These are phyloP conservation scores for Eristalis tenax DNA, from an alignment of 2,888 invertebrate genomes.

Conservation along the genomic window DNA sequence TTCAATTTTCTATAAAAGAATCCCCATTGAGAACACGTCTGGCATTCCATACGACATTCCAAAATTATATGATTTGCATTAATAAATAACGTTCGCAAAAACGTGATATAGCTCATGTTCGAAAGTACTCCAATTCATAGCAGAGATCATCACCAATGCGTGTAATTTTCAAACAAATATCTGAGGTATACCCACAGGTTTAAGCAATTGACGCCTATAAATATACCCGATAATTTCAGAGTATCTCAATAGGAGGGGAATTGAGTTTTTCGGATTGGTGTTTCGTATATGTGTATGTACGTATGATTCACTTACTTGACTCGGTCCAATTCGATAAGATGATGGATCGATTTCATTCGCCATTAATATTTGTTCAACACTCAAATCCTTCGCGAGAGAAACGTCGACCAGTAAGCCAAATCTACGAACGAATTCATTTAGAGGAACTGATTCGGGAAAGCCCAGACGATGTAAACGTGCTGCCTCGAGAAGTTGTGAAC, in stretches of 20 bases:
- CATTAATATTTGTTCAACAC: constrained; percentile 92
- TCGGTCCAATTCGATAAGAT: constrained; percentile 93
- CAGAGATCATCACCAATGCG: background rate
- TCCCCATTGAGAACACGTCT: background rate
- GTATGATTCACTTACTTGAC: constrained; percentile 88
- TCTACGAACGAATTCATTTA: constrained; percentile 93
- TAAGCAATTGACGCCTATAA: background rate
- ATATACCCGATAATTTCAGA: background rate
- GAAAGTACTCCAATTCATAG: background rate
- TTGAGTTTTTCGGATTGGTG: too few relatives aligned
- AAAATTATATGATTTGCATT: background rate
- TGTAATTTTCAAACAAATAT: background rate
- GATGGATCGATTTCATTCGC: constrained; percentile 92
- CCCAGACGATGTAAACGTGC: constrained; percentile 95
- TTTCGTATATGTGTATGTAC: background rate
- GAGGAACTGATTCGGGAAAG: constrained; percentile 94
- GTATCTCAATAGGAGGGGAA: background rate
- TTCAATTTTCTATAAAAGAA: constrained; percentile 31
- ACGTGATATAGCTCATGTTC: constrained; percentile 8
- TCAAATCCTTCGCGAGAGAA: constrained; percentile 79
- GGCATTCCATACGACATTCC: background rate
- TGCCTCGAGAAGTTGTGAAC: constrained; percentile 93
- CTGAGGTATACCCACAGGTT: background rate
- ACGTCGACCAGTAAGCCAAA: constrained; percentile 84
- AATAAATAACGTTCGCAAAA: background rate